These are phyloP conservation scores for Gasteruption jaculator DNA, from an alignment of 2,888 invertebrate species.

Conservation along the genomic window DNA sequence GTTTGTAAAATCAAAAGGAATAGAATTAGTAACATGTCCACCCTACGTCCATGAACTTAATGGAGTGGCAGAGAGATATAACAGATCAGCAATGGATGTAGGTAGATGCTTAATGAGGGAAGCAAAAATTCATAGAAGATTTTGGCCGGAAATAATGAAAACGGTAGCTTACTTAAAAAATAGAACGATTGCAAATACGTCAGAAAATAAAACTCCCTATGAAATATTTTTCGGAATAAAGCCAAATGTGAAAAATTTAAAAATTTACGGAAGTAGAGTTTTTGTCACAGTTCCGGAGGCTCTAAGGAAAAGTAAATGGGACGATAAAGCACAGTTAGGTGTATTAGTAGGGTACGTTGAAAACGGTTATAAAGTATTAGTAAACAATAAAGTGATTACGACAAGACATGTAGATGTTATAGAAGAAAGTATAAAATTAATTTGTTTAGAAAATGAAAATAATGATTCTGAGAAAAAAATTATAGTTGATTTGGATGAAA, in stretches of 20 bases:
- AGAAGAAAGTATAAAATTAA: slow-evolving; percentile 15
- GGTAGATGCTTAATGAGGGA: slow-evolving; percentile 20
- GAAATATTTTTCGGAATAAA: slow-evolving; percentile 21
- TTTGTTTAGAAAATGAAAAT: slow-evolving; percentile 14
- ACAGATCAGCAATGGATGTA: slow-evolving; percentile 21
- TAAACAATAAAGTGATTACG: slow-evolving; percentile 19
- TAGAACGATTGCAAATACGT: slow-evolving; percentile 7
- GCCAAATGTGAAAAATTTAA: slow-evolving; percentile 19
- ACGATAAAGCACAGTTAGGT: slow-evolving; percentile 19
- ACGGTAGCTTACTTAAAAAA: slow-evolving; percentile 22
- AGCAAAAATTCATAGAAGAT: slow-evolving; percentile 15
- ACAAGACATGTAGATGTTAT: slow-evolving; percentile 22
- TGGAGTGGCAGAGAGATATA: slow-evolving; percentile 21
- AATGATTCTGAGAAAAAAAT: slow-evolving; percentile 3
- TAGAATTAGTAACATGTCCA: slow-evolving; percentile 17
- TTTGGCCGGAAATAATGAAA: slow-evolving; percentile 22
- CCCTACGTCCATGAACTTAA: slow-evolving; percentile 23
- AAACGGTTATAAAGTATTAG: slow-evolving; percentile 19
- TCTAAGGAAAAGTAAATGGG: slow-evolving; percentile 15
- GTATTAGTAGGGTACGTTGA: slow-evolving; percentile 21
- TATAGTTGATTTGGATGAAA: background rate
- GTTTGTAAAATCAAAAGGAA: slow-evolving; percentile 14
- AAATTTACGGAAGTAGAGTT: slow-evolving; percentile 18
- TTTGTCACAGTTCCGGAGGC: slow-evolving; percentile 18
- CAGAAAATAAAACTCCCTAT: slow-evolving; percentile 20